phyloP scores from a whole-genome alignment of 1,140 invertebrate genomes.

The Galendromus occidentalis region DNA sequence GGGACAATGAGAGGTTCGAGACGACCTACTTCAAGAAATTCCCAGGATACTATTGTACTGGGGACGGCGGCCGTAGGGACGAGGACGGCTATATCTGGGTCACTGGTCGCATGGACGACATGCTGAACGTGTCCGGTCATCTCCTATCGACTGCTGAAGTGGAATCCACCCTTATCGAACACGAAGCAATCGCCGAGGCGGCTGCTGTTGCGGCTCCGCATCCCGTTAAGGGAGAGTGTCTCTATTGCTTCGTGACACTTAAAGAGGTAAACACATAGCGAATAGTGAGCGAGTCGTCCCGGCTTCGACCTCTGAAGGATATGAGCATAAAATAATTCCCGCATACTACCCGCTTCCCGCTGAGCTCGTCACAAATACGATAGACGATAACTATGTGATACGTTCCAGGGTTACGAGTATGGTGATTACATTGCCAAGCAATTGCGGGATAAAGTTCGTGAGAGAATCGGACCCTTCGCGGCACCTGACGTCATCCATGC shows the following conservation, averaged over 20 bases:
- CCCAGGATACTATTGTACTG: constrained; percentile 86
- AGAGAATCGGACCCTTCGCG: constrained; percentile 87
- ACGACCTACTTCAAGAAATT: constrained; percentile 88
- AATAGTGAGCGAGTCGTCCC: too few species aligned
- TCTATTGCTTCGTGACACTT: constrained; percentile 86
- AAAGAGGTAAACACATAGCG: constrained; percentile 37
- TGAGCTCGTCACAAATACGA: neutral
- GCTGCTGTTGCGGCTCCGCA: constrained; percentile 87
- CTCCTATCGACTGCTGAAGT: constrained; percentile 83
- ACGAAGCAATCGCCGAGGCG: constrained; percentile 62
- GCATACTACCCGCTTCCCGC: too few species aligned
- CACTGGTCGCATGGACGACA: constrained; percentile 88
- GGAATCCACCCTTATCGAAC: constrained; percentile 70
- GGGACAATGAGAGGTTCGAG: constrained; percentile 77
- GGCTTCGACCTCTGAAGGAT: too few species aligned
- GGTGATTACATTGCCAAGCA: constrained; percentile 32
- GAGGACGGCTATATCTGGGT: constrained; percentile 90
- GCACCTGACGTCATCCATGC: constrained; percentile 81
- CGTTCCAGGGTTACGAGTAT: constrained; percentile 34
- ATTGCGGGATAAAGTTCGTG: constrained; percentile 41
- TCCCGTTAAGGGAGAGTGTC: constrained; percentile 78
- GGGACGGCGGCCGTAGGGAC: constrained; percentile 69
- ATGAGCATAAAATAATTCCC: too few species aligned
- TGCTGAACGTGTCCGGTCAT: constrained; percentile 94
- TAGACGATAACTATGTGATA: neutral